phyloP scores from a whole-genome alignment of 1,140 invertebrate species.

The Tetranychus urticae region DNA sequence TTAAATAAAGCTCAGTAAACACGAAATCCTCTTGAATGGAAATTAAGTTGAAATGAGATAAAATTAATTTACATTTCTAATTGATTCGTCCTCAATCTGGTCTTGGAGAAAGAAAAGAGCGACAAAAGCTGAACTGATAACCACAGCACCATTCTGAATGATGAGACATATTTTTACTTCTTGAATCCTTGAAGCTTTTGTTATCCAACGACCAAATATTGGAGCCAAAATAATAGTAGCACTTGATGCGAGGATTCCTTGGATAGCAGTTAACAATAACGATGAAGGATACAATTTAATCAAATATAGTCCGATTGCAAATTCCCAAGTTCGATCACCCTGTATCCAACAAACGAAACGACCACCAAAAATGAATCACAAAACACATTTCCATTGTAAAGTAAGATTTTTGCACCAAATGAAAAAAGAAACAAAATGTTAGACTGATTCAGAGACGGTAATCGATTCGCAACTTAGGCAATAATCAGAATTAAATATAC shows the following conservation, averaged over 20 bases:
- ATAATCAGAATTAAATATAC: no score
- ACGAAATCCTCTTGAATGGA: no score
- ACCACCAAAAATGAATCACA: not conserved
- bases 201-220: not conserved
- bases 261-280: conserved; percentile 25
- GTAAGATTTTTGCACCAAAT: not conserved
- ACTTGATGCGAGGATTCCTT: conserved; percentile 23
- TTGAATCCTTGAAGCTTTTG: not conserved
- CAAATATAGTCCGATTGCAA: conserved; percentile 29
- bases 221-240: not conserved
- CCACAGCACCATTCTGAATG: not conserved
- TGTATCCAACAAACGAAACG: conserved; percentile 15
- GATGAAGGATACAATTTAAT: conserved; percentile 18
- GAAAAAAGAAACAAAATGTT: no score
- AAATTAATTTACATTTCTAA: not conserved
- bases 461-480: no score
- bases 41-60: no score
- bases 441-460: no score
- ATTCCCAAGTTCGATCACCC: conserved; percentile 34
- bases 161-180: not conserved
- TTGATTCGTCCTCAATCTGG: not conserved
- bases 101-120: not conserved
- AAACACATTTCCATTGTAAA: not conserved
- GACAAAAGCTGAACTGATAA: not conserved
- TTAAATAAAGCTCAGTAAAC: no score